phyloP scores from a whole-genome alignment of 2,113 vertebrate species.

The Pygoscelis adeliae region DNA sequence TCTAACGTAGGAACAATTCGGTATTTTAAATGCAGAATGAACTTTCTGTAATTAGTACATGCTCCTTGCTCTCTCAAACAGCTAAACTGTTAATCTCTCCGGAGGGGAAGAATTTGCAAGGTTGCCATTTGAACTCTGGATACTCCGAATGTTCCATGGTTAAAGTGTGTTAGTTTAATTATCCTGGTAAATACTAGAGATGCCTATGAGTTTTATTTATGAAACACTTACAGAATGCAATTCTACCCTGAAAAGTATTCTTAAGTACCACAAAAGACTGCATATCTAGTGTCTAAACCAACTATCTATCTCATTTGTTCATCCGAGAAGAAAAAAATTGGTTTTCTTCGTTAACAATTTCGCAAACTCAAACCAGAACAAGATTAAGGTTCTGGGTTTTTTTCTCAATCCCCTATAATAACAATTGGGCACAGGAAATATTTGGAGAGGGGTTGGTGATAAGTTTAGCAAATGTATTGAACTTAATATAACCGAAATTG shows the following conservation, averaged over 20 bases:
- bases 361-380: not conserved
- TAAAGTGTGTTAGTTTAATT: not conserved
- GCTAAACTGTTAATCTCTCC: not conserved
- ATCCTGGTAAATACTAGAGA: not conserved
- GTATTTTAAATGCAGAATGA: not conserved
- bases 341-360: not conserved
- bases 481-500: not conserved
- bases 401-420: not conserved
- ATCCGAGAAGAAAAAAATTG: not conserved
- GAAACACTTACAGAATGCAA: not conserved
- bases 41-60: not conserved
- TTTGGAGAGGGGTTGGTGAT: not conserved
- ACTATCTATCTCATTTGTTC: not conserved
- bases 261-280: not conserved
- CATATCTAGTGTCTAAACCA: not conserved
- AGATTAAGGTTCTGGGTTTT: not conserved
- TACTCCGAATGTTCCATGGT: accelerated
- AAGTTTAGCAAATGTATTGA: not conserved
- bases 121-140: not conserved
- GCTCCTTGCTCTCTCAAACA: not conserved
- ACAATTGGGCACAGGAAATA: not conserved
- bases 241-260: not conserved
- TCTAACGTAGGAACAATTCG: not conserved
- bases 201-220: not conserved
- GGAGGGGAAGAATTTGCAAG: not conserved